phyloP scores from a whole-genome alignment of 2,113 vertebrate genomes.

The Pao palembangensis region DNA sequence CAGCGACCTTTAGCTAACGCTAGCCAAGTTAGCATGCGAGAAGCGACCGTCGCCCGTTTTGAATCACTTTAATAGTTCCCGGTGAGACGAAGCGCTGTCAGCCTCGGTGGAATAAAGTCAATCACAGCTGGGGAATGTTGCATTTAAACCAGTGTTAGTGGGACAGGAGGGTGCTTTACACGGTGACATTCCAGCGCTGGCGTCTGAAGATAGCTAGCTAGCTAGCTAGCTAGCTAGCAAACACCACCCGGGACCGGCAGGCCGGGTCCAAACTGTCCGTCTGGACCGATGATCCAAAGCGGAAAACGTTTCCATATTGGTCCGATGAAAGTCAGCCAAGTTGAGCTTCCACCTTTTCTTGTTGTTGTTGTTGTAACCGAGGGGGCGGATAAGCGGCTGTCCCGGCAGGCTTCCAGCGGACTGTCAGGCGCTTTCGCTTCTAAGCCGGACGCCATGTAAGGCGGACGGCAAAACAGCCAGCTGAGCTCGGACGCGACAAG shows the following conservation, averaged over 20 bases:
- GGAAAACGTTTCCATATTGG: neutral
- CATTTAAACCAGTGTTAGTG: neutral
- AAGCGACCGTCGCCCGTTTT: neutral
- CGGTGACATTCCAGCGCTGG: constrained; percentile 34
- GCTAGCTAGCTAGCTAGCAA: constrained; percentile 15
- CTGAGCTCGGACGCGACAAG: neutral
- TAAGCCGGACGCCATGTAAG: constrained; percentile 65
- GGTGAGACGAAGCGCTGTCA: neutral
- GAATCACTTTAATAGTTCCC: neutral
- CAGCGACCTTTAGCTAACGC: constrained; percentile 67
- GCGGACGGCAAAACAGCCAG: constrained; percentile 12
- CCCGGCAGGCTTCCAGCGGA: constrained; percentile 35
- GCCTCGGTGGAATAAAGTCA: neutral
- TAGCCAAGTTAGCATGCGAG: constrained; percentile 42
- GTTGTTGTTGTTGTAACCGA: constrained; percentile 53
- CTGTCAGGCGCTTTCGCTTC: constrained; percentile 59
- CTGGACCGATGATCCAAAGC: neutral
- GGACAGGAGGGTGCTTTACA: constrained; percentile 9
- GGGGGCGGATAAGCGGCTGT: constrained; percentile 68
- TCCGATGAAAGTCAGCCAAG: too few species aligned
- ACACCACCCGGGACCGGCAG: constrained; percentile 10
- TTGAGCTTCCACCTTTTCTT: constrained; percentile 23
- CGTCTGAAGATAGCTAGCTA: neutral
- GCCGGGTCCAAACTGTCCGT: constrained; percentile 13
- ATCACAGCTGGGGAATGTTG: neutral